Evolutionary conservation across 1,140 invertebrate species (phyloP), one percentile per base, ranked within the genome.

Genomic region (Neuroterus valhalla): DNA sequence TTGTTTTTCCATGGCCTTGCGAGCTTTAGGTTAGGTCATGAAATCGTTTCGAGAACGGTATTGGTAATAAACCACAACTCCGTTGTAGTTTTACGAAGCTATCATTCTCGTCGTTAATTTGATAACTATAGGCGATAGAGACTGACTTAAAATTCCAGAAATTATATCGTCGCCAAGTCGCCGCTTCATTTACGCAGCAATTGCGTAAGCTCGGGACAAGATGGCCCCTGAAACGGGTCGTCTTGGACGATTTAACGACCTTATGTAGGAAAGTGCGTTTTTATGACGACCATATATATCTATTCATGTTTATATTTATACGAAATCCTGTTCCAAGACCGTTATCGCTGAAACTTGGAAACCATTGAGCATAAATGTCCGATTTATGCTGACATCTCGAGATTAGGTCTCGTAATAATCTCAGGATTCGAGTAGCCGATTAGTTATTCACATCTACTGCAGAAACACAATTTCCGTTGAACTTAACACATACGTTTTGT

Each of bases 181-280:
- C 26, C 26, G 78, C 74, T 66, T 82, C 77, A 72, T 79, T 74
- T 77, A 73, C 71, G 76, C 68, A 66, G 71, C 62, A 74, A 81
- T 81, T 81, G 79, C 76, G 77, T 83, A 78, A 79, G 81, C 78
- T 76, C 48, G 80, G 78, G 48, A 75, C 76, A 67, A 76, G 75
- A 81, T 81, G 80, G 79, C 71, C 68, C 68, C 68, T 70, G 70
- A 44, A 77, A 81, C 75, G 71, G 43, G 76, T 83, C 80, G 79
- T 77, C 78, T 79, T 78, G 79, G 73, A 72, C 78, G 77, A 80
- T 83, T 84, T 82, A 82, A 85, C 82, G 79, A 85, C 78, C 77
- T 55, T 74, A 72, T 70, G 72, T 66, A 74, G 66, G 75, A 72
- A 79, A 70, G 75, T 70, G 70, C 52, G 70, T 81, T 82, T 81